Evolutionary conservation across 2,113 vertebrate genomes (phyloP).

Genomic region (Thalassarche chlororhynchos): DNA sequence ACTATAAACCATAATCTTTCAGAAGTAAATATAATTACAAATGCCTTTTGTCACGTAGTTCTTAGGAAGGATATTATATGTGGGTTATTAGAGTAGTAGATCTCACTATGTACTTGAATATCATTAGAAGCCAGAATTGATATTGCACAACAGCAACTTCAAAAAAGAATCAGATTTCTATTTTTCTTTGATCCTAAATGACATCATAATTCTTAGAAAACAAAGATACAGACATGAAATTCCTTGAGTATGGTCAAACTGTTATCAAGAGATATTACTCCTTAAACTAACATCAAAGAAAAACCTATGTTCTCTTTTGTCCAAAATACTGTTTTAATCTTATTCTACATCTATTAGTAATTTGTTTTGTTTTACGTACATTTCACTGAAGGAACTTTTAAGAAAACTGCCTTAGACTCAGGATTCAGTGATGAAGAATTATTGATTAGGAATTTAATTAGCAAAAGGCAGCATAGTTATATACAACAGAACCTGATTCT

Average conservation of each 20-base stretch:
- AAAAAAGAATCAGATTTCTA: slow-evolving; percentile 75
- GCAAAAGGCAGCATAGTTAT: neutral
- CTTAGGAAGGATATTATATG: slow-evolving; percentile 77
- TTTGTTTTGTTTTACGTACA: neutral
- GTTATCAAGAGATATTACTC: neutral
- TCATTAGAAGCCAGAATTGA: slow-evolving; percentile 85
- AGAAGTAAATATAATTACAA: slow-evolving; percentile 99
- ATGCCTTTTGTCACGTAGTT: slow-evolving; percentile 93
- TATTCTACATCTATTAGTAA: neutral
- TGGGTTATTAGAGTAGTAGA: slow-evolving; percentile 89
- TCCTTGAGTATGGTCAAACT: neutral
- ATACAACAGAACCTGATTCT: neutral
- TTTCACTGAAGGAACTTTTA: neutral
- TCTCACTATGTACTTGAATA: slow-evolving; percentile 85
- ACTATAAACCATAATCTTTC: slow-evolving; percentile 91
- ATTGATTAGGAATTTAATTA: slow-evolving; percentile 23
- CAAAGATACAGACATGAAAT: slow-evolving; percentile 12
- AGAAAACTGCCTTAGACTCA: neutral
- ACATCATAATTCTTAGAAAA: slow-evolving; percentile 80
- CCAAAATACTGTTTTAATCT: neutral
- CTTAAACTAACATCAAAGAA: slow-evolving; percentile 1
- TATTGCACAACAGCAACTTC: slow-evolving; percentile 85
- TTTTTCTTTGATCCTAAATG: slow-evolving; percentile 86
- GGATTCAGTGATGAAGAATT: neutral
- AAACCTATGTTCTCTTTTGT: neutral